Evolutionary conservation across 2,888 invertebrate genomes (phyloP).

Genomic region (Artemia sp.): DNA sequence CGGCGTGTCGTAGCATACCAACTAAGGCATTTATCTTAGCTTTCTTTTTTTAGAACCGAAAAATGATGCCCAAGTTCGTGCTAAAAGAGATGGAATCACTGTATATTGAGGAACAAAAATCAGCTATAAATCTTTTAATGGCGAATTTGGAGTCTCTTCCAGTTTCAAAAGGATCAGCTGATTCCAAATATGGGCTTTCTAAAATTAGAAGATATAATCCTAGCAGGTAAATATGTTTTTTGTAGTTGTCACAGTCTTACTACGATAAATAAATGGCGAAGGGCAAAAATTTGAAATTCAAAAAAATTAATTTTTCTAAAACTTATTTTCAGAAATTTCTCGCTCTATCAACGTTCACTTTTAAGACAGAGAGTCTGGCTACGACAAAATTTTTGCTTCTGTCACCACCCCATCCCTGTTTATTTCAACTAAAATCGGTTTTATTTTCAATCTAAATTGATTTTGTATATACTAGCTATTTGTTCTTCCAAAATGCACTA

Average conservation of each 20-base stretch:
- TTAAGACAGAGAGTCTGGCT: too few species aligned
- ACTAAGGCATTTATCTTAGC: too few species aligned
- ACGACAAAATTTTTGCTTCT: too few species aligned
- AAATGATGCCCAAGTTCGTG: slow-evolving; percentile 96
- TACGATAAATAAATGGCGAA: not conserved
- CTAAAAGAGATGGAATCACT: slow-evolving; percentile 99
- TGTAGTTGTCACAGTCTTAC: not conserved
- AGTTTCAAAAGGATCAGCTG: slow-evolving; percentile 91
- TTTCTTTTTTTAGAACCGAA: slow-evolving; percentile 52
- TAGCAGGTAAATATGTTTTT: slow-evolving; percentile 37
- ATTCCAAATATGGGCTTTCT: slow-evolving; percentile 91
- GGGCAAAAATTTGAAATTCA: not conserved
- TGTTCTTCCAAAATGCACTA: too few species aligned
- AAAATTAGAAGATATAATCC: slow-evolving; percentile 96
- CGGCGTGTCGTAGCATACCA: too few species aligned
- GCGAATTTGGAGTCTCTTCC: slow-evolving; percentile 96
- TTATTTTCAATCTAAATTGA: too few species aligned
- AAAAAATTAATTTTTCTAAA: not conserved
- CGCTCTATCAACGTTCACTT: too few species aligned
- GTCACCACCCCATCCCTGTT: too few species aligned
- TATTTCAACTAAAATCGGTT: too few species aligned
- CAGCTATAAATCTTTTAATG: slow-evolving; percentile 94
- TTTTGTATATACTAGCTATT: too few species aligned
- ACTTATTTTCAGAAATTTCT: not conserved
- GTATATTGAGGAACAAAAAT: slow-evolving; percentile 93